Conservation (phyloP, 2,797 vertebrate species). For the Chaunax sp. region DNA sequence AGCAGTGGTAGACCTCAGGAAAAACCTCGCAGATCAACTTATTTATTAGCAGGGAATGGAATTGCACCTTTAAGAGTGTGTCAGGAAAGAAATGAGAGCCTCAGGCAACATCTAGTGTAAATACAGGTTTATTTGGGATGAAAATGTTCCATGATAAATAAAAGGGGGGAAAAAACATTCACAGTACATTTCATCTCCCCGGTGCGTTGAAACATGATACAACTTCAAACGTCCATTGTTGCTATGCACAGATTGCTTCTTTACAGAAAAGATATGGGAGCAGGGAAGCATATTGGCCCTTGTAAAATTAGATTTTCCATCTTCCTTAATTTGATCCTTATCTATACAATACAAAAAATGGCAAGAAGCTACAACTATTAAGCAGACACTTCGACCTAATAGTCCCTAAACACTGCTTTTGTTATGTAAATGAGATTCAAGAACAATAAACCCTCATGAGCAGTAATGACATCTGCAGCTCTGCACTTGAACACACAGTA, state of each 20-base stretch:
- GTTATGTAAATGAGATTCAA: slow-evolving; percentile 20
- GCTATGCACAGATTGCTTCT: slow-evolving; percentile 60
- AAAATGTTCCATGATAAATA: slow-evolving; percentile 77
- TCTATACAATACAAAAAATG: slow-evolving; percentile 28
- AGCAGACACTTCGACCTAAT: slow-evolving; percentile 8
- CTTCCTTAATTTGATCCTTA: slow-evolving; percentile 36
- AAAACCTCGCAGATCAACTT: slow-evolving; percentile 45
- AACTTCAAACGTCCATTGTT: slow-evolving; percentile 54
- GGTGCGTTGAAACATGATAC: slow-evolving; percentile 57
- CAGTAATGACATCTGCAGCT: slow-evolving; percentile 37
- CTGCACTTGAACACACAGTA: slow-evolving; percentile 37
- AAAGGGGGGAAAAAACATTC: slow-evolving; percentile 63
- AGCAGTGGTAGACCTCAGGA: slow-evolving; percentile 53
- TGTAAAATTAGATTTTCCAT: slow-evolving; percentile 17
- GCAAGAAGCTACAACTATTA: slow-evolving; percentile 34
- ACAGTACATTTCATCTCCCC: slow-evolving; percentile 78
- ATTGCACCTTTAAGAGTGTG: slow-evolving; percentile 43
- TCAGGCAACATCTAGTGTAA: slow-evolving; percentile 66
- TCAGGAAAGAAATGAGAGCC: slow-evolving; percentile 42
- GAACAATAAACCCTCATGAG: slow-evolving; percentile 29
- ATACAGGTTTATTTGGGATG: slow-evolving; percentile 82
- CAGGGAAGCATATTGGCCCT: not conserved
- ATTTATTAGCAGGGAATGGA: slow-evolving; percentile 49
- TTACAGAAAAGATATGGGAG: slow-evolving; percentile 46
- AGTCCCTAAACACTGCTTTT: slow-evolving; percentile 16